Evolutionary conservation across 2,888 invertebrate genomes (phyloP), one percentile per base, ranked within the genome.

Genomic region (Caenorhabditis sulstoni): DNA sequence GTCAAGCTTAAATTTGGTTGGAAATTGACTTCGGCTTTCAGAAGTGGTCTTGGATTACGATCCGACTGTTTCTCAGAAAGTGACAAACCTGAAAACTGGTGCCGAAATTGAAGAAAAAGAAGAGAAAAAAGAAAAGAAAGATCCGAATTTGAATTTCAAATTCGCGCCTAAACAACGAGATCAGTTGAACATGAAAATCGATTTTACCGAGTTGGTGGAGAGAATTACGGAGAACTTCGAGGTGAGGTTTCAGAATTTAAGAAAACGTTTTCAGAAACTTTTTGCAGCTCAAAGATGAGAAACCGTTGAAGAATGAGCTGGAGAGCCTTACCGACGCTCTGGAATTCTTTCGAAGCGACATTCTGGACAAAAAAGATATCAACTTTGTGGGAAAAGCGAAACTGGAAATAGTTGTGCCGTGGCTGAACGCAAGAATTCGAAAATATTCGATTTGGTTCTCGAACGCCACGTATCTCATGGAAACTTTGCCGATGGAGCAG

Each of bases 21-120:
- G 1, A 3, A 41, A 41, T 41, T 20, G 39, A 50, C 5, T 9
- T 41, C 29, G 16, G n/a, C 41, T 62, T 62, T 45, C 66, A 67
- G 66, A 59, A 52, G 67, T 68, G 3, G 39, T 68, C 41, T 37
- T 68, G 11, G 67, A 68, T 11, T 68, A 68, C 23, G 67, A 68
- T 14, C 67, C 67, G 0, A 68, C 67, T 4, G 18, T 39, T 0
- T 68, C 67, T 18, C 67, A 59, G 29, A 68, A 58, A 68, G 58
- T 39, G 4, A 7, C 3, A 3, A 29, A 7, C 7, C 29, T 29
- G 29, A 29, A 29, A 29, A 29, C 29, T 29, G 29, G 29, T 29
- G 50, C 67, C 12, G 52, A 52, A n/a, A 11, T 29, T 29, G 52
- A 29, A n/a, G 29, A 35, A 52, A 14, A 16, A 4, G 50, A 52